Conservation (phyloP, 2,113 vertebrate genomes). For the Vicugna pacos region DNA sequence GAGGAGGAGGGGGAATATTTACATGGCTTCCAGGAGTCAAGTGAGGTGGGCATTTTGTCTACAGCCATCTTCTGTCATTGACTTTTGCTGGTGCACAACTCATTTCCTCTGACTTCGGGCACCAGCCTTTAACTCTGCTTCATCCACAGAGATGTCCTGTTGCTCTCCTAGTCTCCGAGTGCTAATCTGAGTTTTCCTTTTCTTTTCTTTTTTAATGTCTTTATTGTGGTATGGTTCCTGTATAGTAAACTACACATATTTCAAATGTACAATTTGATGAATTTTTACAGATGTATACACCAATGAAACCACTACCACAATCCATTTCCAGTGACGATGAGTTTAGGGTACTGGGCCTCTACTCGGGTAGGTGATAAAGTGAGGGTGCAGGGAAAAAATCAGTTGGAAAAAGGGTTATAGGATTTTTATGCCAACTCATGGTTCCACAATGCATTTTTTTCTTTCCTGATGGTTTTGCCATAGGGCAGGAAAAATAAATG, state of each 20-base stretch:
- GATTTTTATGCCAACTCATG: slow-evolving; percentile 35
- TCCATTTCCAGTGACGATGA: neutral
- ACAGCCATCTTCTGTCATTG: neutral
- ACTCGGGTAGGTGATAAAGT: neutral
- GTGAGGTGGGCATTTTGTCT: neutral
- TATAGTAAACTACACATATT: no score
- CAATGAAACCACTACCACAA: neutral
- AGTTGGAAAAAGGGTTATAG: neutral
- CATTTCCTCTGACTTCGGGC: neutral
- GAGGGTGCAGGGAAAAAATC: slow-evolving; percentile 36
- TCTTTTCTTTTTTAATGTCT: no score
- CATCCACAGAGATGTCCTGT: neutral
- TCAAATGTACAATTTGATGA: no score
- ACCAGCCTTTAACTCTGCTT: neutral
- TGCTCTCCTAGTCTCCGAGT: neutral
- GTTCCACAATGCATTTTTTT: neutral
- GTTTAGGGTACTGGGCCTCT: neutral
- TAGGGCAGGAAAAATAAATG: slow-evolving; percentile 40
- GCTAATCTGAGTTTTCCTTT: neutral
- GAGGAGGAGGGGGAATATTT: neutral
- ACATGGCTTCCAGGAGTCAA: neutral
- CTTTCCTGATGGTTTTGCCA: slow-evolving; percentile 33
- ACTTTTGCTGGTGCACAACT: neutral
- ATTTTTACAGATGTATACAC: no score
- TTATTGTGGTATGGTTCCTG: no score